Conservation (phyloP, 2,113 vertebrate genomes). For the Pardalotus punctatus region DNA sequence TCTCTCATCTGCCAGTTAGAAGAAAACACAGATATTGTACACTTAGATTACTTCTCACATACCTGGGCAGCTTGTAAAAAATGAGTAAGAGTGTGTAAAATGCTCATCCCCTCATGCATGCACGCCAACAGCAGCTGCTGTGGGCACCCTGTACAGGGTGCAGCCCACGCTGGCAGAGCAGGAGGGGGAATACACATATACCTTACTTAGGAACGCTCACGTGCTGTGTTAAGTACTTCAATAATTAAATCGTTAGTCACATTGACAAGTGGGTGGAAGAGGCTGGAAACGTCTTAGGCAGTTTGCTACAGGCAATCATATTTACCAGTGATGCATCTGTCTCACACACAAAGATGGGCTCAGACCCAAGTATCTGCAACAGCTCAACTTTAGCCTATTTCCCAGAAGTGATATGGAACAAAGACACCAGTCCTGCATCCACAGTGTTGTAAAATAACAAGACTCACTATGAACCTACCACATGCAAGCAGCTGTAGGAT, state of each 20-base stretch:
- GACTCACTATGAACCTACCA: neutral
- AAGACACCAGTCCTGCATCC: neutral
- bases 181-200: neutral
- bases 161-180: neutral
- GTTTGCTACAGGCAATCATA: constrained; percentile 25
- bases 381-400: constrained; percentile 11
- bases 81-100: neutral
- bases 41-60: neutral
- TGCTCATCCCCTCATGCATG: neutral
- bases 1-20: neutral
- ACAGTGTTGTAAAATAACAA: neutral
- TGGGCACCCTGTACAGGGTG: neutral
- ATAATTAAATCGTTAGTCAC: constrained; percentile 53
- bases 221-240: neutral
- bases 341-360: constrained; percentile 26
- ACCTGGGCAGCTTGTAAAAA: neutral
- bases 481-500: neutral
- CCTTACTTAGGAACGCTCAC: constrained; percentile 8
- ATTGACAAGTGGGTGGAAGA: constrained; percentile 41
- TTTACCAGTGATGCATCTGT: neutral
- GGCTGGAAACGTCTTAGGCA: constrained; percentile 8
- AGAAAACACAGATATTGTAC: neutral
- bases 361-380: constrained; percentile 16
- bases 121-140: neutral
- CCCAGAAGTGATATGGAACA: neutral